phyloP scores from a whole-genome alignment of 2,797 vertebrate genomes.

The Ataeniobius toweri region DNA sequence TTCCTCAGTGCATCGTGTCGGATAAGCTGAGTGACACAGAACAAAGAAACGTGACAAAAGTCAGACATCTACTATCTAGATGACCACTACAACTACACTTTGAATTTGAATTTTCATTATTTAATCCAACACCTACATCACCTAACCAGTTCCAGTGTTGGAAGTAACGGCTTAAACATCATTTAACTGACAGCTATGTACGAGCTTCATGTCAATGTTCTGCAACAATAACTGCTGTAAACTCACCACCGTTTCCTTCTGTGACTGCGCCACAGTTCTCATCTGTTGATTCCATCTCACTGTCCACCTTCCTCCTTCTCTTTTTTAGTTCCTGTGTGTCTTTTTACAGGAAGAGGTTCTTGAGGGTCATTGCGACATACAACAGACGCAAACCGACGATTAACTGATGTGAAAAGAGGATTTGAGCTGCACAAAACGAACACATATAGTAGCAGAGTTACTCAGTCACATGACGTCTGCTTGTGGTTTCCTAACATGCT shows the following conservation, averaged over 20 bases:
- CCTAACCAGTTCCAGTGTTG: background rate
- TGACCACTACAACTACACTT: background rate
- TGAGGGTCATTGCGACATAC: constrained; percentile 27
- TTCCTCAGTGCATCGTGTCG: constrained; percentile 63
- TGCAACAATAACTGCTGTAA: background rate
- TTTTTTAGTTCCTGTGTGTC: constrained; percentile 49
- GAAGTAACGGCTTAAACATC: background rate
- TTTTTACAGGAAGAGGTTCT: constrained; percentile 38
- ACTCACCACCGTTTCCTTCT: constrained; percentile 58
- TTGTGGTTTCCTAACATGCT: constrained; percentile 55
- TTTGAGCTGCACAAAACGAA: constrained; percentile 6
- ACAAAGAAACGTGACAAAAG: constrained; percentile 24
- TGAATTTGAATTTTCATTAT: background rate
- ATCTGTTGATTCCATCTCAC: constrained; percentile 59
- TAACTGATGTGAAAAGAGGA: background rate
- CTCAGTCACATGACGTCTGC: constrained; percentile 50
- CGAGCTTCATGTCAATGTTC: background rate
- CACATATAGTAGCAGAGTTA: constrained; percentile 24
- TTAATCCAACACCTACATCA: background rate
- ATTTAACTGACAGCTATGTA: background rate
- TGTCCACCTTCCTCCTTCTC: constrained; percentile 51
- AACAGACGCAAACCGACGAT: background rate
- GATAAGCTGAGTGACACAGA: constrained; percentile 54
- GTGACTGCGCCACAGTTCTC: constrained; percentile 6
- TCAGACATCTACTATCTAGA: constrained; percentile 17